A percentile compares a stretch with the other conserved stretches of the same genome.
Conservation (phyloP, 1,140 invertebrate species). For the Colletes latitarsis region DNA sequence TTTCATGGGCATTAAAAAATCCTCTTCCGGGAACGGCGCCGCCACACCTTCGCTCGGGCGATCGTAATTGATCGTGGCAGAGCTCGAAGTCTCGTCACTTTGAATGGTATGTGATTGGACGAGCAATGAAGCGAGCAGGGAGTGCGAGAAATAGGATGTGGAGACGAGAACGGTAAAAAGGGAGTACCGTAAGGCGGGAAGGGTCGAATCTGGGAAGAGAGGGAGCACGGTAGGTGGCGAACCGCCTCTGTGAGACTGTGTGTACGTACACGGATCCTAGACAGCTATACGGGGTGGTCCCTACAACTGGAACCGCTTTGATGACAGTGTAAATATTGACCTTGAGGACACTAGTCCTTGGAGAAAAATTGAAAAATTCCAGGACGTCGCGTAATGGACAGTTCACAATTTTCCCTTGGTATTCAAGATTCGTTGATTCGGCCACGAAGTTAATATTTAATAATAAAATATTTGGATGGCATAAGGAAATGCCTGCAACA, state of each 20-base stretch:
- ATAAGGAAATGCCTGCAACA: too few species aligned
- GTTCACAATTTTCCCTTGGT: too few species aligned
- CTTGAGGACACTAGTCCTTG: background rate
- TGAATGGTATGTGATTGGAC: slow-evolving; percentile 72
- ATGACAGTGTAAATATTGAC: background rate
- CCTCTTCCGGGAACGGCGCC: slow-evolving; percentile 7
- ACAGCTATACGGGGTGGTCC: background rate
- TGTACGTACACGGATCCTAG: background rate
- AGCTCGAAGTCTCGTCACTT: slow-evolving; percentile 62
- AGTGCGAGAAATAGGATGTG: slow-evolving; percentile 44
- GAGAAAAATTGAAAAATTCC: background rate
- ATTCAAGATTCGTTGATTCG: too few species aligned
- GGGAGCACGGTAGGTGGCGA: background rate
- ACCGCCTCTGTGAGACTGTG: background rate
- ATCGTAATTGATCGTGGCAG: slow-evolving; percentile 68
- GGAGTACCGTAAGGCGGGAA: slow-evolving; percentile 18
- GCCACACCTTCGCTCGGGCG: slow-evolving; percentile 33
- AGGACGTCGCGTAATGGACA: too few species aligned
- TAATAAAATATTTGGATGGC: too few species aligned
- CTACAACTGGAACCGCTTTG: background rate
- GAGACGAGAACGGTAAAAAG: slow-evolving; percentile 29
- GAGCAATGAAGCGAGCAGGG: slow-evolving; percentile 63
- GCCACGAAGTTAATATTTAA: slow-evolving; percentile 13
- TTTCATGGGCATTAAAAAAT: slow-evolving; percentile 29
- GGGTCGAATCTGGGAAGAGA: slow-evolving; percentile 2